phyloP scores from a whole-genome alignment of 2,888 invertebrate species.

The Pyralis farinalis region DNA sequence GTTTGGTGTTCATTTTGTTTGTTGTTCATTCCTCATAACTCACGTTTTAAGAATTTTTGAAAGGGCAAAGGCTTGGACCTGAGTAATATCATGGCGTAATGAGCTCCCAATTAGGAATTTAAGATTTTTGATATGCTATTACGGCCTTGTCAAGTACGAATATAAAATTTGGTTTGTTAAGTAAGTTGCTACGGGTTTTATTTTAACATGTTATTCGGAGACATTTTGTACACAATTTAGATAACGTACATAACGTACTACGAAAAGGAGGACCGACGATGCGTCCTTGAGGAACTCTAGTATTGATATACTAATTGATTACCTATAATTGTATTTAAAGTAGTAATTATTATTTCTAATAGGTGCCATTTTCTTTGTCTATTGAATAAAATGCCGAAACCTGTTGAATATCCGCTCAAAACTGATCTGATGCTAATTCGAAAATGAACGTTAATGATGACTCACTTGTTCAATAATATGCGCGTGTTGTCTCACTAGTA shows the following conservation, averaged over 20 bases:
- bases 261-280: too few species aligned
- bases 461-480: slow-evolving; percentile 8
- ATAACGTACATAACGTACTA: too few species aligned
- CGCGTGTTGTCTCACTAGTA: slow-evolving; percentile 1
- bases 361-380: too few species aligned
- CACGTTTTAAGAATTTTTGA: neutral
- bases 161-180: neutral
- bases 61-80: neutral
- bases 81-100: neutral
- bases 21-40: neutral
- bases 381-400: too few species aligned
- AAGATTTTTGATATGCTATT: neutral
- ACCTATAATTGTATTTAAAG: too few species aligned
- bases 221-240: too few species aligned
- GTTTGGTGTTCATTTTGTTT: neutral
- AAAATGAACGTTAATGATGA: slow-evolving; percentile 7
- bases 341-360: too few species aligned
- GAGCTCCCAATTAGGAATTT: neutral
- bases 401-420: too few species aligned
- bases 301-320: too few species aligned
- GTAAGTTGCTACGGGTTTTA: too few species aligned
- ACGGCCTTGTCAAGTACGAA: neutral
- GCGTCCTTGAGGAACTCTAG: too few species aligned
- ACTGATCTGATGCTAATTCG: slow-evolving; percentile 4
- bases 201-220: too few species aligned